Evolutionary conservation across 2,113 vertebrate genomes (phyloP).

Genomic region (Jacana jacana): DNA sequence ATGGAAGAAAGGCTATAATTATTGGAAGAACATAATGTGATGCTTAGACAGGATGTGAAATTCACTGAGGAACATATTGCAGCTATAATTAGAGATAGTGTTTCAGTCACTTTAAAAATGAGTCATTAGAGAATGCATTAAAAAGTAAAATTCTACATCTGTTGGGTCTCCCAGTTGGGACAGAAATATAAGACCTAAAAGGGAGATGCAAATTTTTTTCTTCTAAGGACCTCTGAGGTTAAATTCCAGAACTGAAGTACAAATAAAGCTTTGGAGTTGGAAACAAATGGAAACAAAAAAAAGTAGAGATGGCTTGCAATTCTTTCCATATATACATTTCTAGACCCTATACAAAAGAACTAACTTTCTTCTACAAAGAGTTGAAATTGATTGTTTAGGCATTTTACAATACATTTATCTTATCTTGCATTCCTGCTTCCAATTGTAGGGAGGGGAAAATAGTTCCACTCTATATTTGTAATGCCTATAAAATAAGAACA

Average conservation of each 20-base stretch:
- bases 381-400: not conserved
- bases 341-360: not conserved
- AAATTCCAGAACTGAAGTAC: not conserved
- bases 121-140: slow-evolving; percentile 71
- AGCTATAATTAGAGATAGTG: slow-evolving; percentile 70
- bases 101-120: slow-evolving; percentile 70
- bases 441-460: rapidly evolving
- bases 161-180: slow-evolving; percentile 58
- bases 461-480: not conserved
- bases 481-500: not conserved
- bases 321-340: not conserved
- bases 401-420: not conserved
- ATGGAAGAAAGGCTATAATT: slow-evolving; percentile 65
- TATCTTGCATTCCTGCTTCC: not conserved
- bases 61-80: slow-evolving; percentile 68
- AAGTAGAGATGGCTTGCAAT: not conserved
- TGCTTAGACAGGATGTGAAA: slow-evolving; percentile 67
- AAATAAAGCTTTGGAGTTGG: not conserved
- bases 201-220: slow-evolving; percentile 20
- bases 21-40: slow-evolving; percentile 69
- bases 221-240: slow-evolving; percentile 19
- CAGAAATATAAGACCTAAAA: slow-evolving; percentile 30
- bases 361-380: not conserved
- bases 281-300: not conserved
- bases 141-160: slow-evolving; percentile 70